Conservation (phyloP, 2,113 vertebrate species). For the Seriola aureovittata region DNA sequence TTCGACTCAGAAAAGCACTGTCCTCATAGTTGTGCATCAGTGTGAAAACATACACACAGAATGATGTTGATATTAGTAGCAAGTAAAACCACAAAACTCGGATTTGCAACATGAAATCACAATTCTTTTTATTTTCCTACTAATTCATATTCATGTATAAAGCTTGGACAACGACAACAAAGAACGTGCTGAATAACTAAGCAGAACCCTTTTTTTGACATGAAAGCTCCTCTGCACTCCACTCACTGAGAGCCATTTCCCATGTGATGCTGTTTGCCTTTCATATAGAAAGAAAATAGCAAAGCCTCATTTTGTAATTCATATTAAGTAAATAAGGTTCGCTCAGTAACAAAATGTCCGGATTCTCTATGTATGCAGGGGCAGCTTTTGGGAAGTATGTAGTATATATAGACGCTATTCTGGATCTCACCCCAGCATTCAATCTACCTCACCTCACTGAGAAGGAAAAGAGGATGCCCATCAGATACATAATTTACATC, state of each 20-base stretch:
- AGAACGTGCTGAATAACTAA: conserved; percentile 30
- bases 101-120: conserved; percentile 10
- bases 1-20: not conserved
- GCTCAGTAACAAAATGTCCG: conserved; percentile 35
- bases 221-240: conserved; percentile 23
- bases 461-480: conserved; percentile 26
- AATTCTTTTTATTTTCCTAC: conserved; percentile 6
- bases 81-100: conserved; percentile 12
- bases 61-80: not conserved
- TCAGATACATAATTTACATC: not conserved
- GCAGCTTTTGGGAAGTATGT: not conserved
- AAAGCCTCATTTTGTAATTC: conserved; percentile 56
- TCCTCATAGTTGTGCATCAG: not conserved
- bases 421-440: too few relatives aligned
- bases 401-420: too few relatives aligned
- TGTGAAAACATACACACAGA: conserved; percentile 12
- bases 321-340: conserved; percentile 58
- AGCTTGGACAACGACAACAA: conserved; percentile 9
- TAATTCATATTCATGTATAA: conserved; percentile 27
- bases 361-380: conserved; percentile 20
- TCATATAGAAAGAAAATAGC: conserved; percentile 44
- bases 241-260: conserved; percentile 24
- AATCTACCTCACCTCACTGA: not conserved
- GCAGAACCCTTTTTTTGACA: conserved; percentile 18
- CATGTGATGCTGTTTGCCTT: conserved; percentile 32